Conservation (phyloP, 92 coral and sea anemone species). For the Zoanthus solanderi region DNA sequence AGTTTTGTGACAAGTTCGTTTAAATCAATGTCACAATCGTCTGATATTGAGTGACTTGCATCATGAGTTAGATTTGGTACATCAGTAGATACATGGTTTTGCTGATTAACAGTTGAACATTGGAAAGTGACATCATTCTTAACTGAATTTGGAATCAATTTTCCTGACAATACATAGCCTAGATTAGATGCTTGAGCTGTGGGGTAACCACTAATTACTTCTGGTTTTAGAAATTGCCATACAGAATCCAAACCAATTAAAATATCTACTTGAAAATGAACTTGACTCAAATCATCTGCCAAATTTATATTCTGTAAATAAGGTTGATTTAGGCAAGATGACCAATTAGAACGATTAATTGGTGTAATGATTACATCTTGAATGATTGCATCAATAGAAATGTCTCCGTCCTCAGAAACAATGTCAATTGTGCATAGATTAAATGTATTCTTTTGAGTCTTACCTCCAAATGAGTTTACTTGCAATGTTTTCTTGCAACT, state of each 20-base stretch:
- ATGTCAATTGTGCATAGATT: slow-evolving; percentile 42
- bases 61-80: background rate
- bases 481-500: slow-evolving; percentile 45
- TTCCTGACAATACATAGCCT: slow-evolving; percentile 58
- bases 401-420: slow-evolving; percentile 33
- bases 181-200: slow-evolving; percentile 57
- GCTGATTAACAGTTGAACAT: too few relatives aligned
- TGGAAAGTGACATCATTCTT: too few relatives aligned
- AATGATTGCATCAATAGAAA: slow-evolving; percentile 37
- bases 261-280: slow-evolving; percentile 46
- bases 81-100: too few relatives aligned
- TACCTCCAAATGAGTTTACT: slow-evolving; percentile 60
- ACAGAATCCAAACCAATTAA: slow-evolving; percentile 62
- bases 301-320: slow-evolving; percentile 37
- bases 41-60: slow-evolving; percentile 47
- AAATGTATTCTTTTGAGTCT: slow-evolving; percentile 28
- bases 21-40: slow-evolving; percentile 43
- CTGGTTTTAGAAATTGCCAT: slow-evolving; percentile 63
- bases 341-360: slow-evolving; percentile 25
- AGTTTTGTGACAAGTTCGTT: slow-evolving; percentile 43
- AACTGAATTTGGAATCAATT: background rate
- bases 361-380: slow-evolving; percentile 48
- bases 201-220: slow-evolving; percentile 44
- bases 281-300: slow-evolving; percentile 55
- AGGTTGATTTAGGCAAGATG: slow-evolving; percentile 41